phyloP scores from a whole-genome alignment of 2,113 vertebrate species.

The Oncorhynchus gorbuscha region DNA sequence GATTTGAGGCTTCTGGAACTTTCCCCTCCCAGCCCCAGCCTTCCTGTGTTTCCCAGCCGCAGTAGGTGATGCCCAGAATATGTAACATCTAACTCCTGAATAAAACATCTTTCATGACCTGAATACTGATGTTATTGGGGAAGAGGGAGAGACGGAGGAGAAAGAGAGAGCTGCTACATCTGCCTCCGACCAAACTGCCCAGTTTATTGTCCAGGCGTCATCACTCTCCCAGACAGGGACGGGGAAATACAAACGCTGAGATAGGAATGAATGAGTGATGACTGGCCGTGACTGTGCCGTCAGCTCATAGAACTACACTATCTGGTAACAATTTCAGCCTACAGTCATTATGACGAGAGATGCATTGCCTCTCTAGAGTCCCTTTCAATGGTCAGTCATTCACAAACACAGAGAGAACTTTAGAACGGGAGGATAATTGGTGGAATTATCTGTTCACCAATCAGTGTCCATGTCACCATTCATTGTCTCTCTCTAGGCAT shows the following conservation, averaged over 20 bases:
- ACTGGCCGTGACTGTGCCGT: too few species aligned
- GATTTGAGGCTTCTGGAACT: not conserved
- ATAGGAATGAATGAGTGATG: not conserved
- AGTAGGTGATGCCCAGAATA: conserved; percentile 59
- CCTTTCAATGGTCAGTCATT: too few species aligned
- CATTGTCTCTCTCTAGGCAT: too few species aligned
- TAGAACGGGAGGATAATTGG: too few species aligned
- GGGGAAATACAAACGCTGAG: conserved; percentile 1
- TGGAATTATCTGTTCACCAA: too few species aligned
- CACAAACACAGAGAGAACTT: too few species aligned
- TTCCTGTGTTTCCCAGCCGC: conserved; percentile 28
- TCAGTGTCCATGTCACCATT: too few species aligned
- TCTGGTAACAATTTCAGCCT: too few species aligned
- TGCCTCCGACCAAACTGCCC: too few species aligned
- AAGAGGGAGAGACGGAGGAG: not conserved
- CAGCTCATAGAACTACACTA: too few species aligned
- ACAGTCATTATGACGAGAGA: not conserved
- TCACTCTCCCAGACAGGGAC: not conserved
- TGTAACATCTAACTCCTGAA: conserved; percentile 52
- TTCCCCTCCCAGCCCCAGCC: conserved; percentile 1
- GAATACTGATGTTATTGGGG: conserved; percentile 57
- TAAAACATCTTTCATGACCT: conserved; percentile 64
- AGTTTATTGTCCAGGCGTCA: too few species aligned
- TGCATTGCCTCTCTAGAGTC: not conserved
- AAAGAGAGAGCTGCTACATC: not conserved